phyloP scores from a whole-genome alignment of 1,140 invertebrate species.

The Paraescarpia echinospica region DNA sequence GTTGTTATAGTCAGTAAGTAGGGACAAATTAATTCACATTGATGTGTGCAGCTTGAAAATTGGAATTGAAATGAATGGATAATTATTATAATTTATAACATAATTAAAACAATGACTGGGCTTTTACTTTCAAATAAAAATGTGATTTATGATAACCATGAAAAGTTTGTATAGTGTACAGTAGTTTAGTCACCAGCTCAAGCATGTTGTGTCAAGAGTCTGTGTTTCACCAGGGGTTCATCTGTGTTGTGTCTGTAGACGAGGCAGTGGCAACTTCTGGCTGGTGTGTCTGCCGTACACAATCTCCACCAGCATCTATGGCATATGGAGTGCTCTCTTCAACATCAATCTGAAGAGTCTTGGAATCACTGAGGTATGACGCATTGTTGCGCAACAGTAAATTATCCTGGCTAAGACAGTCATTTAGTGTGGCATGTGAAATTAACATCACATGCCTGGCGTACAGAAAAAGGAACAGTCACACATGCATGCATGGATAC shows the following conservation, averaged over 20 bases:
- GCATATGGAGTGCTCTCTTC: constrained; percentile 40
- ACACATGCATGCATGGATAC: no score
- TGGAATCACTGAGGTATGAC: constrained; percentile 37
- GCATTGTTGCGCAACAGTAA: background rate
- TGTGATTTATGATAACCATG: background rate
- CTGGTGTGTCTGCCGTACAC: constrained; percentile 38
- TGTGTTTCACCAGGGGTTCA: background rate
- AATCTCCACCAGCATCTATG: constrained; percentile 42
- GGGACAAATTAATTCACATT: no score
- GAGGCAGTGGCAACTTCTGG: constrained; percentile 43
- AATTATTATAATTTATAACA: no score
- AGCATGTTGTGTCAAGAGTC: background rate
- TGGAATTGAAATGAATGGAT: no score
- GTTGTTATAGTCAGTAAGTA: no score
- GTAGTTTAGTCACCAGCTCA: background rate
- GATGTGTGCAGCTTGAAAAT: no score
- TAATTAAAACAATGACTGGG: background rate
- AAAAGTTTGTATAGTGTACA: background rate
- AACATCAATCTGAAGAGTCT: constrained; percentile 41
- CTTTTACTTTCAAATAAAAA: background rate
- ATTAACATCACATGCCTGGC: no score
- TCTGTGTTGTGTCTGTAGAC: constrained; percentile 17
- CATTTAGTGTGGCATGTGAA: no score
- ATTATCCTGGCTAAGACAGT: background rate
- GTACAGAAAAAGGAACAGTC: no score